Percentiles rank a stretch among this genome's conserved stretches.
Conservation (phyloP, 2,888 invertebrate species). For the Epinotia nisella region DNA sequence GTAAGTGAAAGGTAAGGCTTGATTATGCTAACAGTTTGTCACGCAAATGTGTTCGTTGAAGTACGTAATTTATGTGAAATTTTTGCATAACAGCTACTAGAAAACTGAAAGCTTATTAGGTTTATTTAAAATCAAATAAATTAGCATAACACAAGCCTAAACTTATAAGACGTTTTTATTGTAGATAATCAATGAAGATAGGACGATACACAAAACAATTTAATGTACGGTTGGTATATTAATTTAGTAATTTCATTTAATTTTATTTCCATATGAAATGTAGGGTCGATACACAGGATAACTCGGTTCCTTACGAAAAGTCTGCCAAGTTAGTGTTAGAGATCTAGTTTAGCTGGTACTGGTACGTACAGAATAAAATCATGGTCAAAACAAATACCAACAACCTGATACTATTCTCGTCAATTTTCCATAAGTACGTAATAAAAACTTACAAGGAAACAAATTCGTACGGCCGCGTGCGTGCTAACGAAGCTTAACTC, state of each 20-base stretch:
- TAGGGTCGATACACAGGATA: no score
- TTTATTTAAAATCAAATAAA: background rate
- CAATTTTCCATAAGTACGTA: background rate
- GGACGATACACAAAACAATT: no score
- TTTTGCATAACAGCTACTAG: background rate
- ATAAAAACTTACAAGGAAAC: constrained; percentile 9
- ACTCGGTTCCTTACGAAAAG: no score
- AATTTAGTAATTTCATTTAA: no score
- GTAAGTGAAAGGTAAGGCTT: background rate
- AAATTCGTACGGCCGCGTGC: constrained; percentile 17
- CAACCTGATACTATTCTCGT: background rate
- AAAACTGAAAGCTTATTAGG: constrained; percentile 2
- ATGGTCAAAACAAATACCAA: background rate
- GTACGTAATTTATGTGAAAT: background rate
- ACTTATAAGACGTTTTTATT: background rate
- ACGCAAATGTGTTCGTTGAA: constrained; percentile 8
- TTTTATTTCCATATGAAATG: no score
- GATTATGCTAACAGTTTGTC: background rate
- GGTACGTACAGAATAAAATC: no score
- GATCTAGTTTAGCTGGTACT: no score
- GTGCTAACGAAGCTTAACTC: constrained; percentile 31
- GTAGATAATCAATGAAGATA: no score
- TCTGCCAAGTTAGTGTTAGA: no score
- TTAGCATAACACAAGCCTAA: background rate
- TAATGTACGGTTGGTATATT: no score